Evolutionary conservation across 2,888 invertebrate genomes (phyloP), one percentile per base, ranked within the genome.

Genomic region (Tanypteryx hageni): DNA sequence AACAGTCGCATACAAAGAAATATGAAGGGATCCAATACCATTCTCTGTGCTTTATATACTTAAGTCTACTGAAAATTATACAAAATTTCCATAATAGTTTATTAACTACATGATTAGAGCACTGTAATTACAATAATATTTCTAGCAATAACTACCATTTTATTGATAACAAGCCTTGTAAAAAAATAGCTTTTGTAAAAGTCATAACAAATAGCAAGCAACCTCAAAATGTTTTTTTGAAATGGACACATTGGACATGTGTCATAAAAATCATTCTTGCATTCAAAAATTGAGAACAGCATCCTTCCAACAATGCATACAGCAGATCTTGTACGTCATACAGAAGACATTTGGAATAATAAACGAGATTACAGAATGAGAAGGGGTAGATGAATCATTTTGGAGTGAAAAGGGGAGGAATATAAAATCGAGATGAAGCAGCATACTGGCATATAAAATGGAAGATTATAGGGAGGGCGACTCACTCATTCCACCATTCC

Each of bases 361-460:
- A 44, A 76, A 76, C 27, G 76, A 27, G 76, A 76, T 4, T 76
- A 76, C 22, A 76, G 76, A 76, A 76, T 22, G 76, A 27, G 76
- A 76, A 76, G 76, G 44, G 27, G 27, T 27, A 27, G 76, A 76
- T 76, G 76, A 76, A 76, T 76, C 22, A 76, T 76, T 76, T 76
- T 27, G 13, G 76, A 76, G 27, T 76, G 76, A 76, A 27, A 76
- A 27, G 27, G 76, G 76, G 22, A 76, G 27, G 76, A 76, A 76
- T 27, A 27, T 27, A 27, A 76, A 76, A 76, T 76, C 27, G 76
- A 76, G 27, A 27, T 76, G 76, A 76, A 76, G 76, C 76, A 27
- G 76, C 76, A 76, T 76, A 76, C 76, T 76, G 76, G 76, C 76
- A 76, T 76, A 76, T 76, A 76, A 76, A 76, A 76, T 76, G 76